phyloP scores from a whole-genome alignment of 2,113 vertebrate species.

The Petaurus breviceps region DNA sequence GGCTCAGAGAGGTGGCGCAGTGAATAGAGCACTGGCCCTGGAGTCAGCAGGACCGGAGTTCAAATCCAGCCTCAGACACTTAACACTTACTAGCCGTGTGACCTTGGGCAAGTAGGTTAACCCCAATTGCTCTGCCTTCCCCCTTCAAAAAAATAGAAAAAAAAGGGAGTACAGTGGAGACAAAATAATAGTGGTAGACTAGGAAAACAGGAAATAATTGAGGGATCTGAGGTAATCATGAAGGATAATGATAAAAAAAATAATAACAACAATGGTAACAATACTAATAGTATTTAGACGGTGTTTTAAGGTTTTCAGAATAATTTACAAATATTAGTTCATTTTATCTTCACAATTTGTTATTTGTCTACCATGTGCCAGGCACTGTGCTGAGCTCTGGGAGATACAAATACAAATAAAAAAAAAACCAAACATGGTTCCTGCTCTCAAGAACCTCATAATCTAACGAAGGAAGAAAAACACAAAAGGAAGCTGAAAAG shows the following conservation, averaged over 20 bases:
- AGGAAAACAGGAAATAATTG: too few relatives aligned
- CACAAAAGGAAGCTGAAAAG: background rate
- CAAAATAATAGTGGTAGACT: too few relatives aligned
- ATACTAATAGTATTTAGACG: background rate
- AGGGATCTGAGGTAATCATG: background rate
- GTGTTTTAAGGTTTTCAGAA: too few relatives aligned
- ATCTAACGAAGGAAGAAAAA: background rate
- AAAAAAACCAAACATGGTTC: background rate
- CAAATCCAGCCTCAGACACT: too few relatives aligned
- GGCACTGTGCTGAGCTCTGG: background rate
- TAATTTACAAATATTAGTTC: background rate
- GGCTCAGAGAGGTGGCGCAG: too few relatives aligned
- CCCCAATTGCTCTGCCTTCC: too few relatives aligned
- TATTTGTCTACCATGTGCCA: background rate
- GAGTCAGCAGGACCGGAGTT: too few relatives aligned
- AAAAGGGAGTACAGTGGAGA: too few relatives aligned
- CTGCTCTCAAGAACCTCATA: background rate
- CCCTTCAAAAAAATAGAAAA: too few relatives aligned
- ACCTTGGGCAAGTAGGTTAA: too few relatives aligned
- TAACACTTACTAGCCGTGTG: too few relatives aligned
- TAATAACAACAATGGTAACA: background rate
- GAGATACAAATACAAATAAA: background rate
- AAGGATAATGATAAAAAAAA: background rate
- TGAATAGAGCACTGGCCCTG: too few relatives aligned
- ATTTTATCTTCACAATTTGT: background rate